Base-by-base conservation (phyloP, 2,797 vertebrate genomes). In the Cossypha heuglini region DNA sequence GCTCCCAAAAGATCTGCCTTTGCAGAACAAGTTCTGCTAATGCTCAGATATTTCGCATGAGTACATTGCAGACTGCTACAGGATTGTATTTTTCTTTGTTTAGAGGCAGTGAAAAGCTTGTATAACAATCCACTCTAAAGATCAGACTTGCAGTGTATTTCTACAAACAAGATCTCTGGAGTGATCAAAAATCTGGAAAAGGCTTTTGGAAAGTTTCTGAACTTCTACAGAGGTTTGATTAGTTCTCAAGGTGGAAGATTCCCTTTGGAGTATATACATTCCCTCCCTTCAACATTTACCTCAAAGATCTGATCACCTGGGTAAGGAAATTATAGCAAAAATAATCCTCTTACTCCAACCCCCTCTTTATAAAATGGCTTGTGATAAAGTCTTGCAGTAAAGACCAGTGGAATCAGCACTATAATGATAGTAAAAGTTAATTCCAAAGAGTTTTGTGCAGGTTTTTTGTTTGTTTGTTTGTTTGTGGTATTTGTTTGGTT, bases 151-250 rank as follows among this genome's bases (percentile, higher is more conserved):
- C 45, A 37, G 28, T 59, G 19, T 54, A 26, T 43, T 93, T 49
- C 62, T 88, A 67, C 40, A 86, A 92, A 87, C 46, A 77, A 71
- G 61, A 87, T 71, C 78, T 93, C 63, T 85, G 33, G 75, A 64
- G 74, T 49, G 63, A 48, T 57, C 8, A 45, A 81, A 93, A 86
- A 63, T 64, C 4, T 66, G 14, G 51, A 61, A 85, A 71, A 84
- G 24, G 5, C 19, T 83, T 86, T 61, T 57, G 46, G 35, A 67
- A 79, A 80, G 14, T 83, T 95, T 76, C 48, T 67, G 45, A 76
- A 68, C n/a, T 67, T 93, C 61, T 61, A 10, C 5, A 4, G 26
- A 82, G 26, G 8, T 82, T 87, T 84, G 84, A 69, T 87, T 75
- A 82, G 25, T 77, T 87, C 84, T 81, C 33, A 54, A 63, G 64